phyloP scores from a whole-genome alignment of 92 coral and sea anemone genomes.

The Porites cylindrica region DNA sequence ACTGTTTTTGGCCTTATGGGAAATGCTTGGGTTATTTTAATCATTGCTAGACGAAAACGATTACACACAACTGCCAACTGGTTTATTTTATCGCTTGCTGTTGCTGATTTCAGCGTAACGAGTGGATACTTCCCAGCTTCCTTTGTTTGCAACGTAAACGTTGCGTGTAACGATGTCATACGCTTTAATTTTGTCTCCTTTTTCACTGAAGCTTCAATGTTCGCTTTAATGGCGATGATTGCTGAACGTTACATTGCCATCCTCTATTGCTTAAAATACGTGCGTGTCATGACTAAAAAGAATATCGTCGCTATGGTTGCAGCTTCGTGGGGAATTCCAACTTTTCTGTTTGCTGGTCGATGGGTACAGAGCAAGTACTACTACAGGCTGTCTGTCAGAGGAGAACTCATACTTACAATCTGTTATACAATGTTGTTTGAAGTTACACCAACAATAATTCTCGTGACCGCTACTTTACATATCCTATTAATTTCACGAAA shows the following conservation, averaged over 20 bases:
- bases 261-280: constrained; percentile 31
- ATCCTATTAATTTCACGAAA: constrained; percentile 17
- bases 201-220: constrained; percentile 17
- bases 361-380: not conserved
- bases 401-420: not conserved
- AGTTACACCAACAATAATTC: constrained; percentile 7
- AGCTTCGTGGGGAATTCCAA: constrained; percentile 28
- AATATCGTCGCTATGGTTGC: not conserved
- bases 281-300: constrained; percentile 4
- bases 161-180: constrained; percentile 1
- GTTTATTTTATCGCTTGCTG: constrained; percentile 26
- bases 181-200: constrained; percentile 14
- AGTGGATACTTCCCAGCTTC: constrained; percentile 28
- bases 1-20: constrained; percentile 15
- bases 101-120: constrained; percentile 38
- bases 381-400: not conserved
- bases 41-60: constrained; percentile 17
- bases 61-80: constrained; percentile 27
- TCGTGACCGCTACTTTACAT: constrained; percentile 15
- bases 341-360: not conserved
- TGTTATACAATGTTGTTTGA: constrained; percentile 38
- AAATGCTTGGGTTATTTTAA: constrained; percentile 19
- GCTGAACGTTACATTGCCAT: constrained; percentile 41
- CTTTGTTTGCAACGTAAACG: constrained; percentile 3
- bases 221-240: constrained; percentile 20